phyloP scores from a whole-genome alignment of 2,113 vertebrate species.

The Sciurus niger region DNA sequence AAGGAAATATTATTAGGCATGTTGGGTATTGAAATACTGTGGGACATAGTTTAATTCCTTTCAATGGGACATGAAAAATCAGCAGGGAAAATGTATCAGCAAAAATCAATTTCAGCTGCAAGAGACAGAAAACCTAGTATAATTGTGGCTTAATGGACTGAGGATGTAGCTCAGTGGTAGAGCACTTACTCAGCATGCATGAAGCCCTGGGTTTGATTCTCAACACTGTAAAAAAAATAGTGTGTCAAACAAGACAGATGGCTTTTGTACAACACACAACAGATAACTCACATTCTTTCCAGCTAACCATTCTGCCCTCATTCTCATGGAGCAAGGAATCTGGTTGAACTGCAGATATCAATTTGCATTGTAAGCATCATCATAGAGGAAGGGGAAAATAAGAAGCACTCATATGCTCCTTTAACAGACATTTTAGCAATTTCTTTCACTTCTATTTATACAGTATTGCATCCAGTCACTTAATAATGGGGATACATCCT shows the following conservation, averaged over 20 bases:
- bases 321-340: background rate
- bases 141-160: background rate
- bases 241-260: background rate
- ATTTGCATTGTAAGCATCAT: constrained; percentile 3
- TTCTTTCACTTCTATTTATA: background rate
- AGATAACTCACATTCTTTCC: background rate
- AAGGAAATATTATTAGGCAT: background rate
- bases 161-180: background rate
- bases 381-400: background rate
- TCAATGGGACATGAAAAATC: background rate
- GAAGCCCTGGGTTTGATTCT: too few species aligned
- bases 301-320: constrained; percentile 3
- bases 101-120: background rate
- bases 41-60: background rate
- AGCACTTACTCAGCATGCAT: background rate
- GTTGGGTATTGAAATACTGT: background rate
- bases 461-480: background rate
- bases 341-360: background rate
- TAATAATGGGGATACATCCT: background rate
- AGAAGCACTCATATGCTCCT: background rate
- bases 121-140: background rate
- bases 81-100: background rate
- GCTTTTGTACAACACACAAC: background rate
- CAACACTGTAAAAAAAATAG: background rate
- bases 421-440: background rate